These are phyloP conservation scores for Aselliscus stoliczkanus DNA, from an alignment of 2,797 vertebrate species.

Conservation along the genomic window DNA sequence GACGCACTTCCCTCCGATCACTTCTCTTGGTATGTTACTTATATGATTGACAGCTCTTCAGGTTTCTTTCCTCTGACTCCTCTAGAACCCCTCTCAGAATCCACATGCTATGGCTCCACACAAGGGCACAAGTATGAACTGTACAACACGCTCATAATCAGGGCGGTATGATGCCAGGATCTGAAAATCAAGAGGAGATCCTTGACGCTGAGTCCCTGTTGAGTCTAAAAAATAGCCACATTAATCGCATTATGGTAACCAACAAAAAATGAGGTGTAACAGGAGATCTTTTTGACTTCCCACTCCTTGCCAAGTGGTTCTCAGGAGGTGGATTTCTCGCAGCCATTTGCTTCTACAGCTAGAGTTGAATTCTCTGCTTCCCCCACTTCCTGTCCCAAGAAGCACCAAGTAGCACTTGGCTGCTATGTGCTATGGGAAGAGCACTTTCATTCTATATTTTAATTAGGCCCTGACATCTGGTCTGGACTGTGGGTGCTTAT, in stretches of 20 bases:
- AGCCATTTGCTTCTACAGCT: constrained; percentile 17
- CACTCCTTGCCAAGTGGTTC: constrained; percentile 21
- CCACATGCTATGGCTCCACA: neutral
- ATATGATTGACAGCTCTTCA: neutral
- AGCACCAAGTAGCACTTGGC: neutral
- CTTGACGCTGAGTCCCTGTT: neutral
- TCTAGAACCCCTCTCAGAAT: neutral
- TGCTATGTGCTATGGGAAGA: neutral
- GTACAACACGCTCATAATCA: neutral
- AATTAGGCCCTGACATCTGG: constrained; percentile 74
- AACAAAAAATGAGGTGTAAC: neutral
- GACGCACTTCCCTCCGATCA: neutral
- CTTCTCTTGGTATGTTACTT: neutral
- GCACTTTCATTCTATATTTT: constrained; percentile 60
- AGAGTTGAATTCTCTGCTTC: constrained; percentile 35
- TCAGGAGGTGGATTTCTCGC: constrained; percentile 17
- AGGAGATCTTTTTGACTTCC: neutral
- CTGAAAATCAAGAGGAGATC: neutral
- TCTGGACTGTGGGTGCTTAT: constrained; percentile 50
- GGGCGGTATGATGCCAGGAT: neutral
- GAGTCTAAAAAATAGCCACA: neutral
- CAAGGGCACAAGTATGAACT: neutral
- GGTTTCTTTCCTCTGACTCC: neutral
- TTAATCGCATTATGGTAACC: neutral
- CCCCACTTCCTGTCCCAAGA: constrained; percentile 28